A percentile compares a stretch with the other conserved stretches of the same genome.
Evolutionary conservation across 2,113 vertebrate species (phyloP).

Genomic region (Pipa parva): DNA sequence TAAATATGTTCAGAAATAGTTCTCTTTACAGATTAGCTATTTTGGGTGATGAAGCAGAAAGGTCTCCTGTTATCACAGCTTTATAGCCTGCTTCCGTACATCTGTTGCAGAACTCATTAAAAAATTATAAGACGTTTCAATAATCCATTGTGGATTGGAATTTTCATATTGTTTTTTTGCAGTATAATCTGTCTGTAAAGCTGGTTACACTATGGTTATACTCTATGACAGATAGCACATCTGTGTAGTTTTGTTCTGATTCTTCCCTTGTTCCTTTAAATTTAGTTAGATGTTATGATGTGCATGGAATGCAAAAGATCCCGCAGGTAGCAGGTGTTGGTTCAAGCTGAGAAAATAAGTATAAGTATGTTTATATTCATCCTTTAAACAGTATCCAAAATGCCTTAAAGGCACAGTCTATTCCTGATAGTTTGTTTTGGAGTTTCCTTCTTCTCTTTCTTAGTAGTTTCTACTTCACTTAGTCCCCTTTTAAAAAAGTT

Average conservation of each 20-base stretch:
- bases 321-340: slow-evolving; percentile 67
- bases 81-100: slow-evolving; percentile 70
- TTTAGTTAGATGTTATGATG: slow-evolving; percentile 79
- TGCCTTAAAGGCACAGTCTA: slow-evolving; percentile 24
- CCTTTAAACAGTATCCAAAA: slow-evolving; percentile 24
- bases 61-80: slow-evolving; percentile 70
- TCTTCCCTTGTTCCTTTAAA: slow-evolving; percentile 80
- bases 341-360: slow-evolving; percentile 61
- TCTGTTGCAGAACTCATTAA: slow-evolving; percentile 69
- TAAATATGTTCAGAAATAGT: slow-evolving; percentile 38
- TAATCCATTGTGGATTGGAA: slow-evolving; percentile 64
- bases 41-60: slow-evolving; percentile 69
- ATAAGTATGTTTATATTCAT: slow-evolving; percentile 56
- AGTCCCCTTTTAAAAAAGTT: too few species aligned
- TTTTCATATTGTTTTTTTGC: slow-evolving; percentile 67
- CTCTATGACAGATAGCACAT: slow-evolving; percentile 78
- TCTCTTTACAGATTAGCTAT: slow-evolving; percentile 62
- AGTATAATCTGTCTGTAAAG: slow-evolving; percentile 67
- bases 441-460: too few species aligned
- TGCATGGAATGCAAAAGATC: slow-evolving; percentile 71
- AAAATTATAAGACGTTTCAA: slow-evolving; percentile 67
- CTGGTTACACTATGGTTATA: slow-evolving; percentile 69
- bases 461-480: too few species aligned
- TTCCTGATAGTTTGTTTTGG: too few species aligned
- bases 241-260: slow-evolving; percentile 76